Evolutionary conservation across 1,140 invertebrate genomes (phyloP).

Genomic region (Drosophila bipectinata): DNA sequence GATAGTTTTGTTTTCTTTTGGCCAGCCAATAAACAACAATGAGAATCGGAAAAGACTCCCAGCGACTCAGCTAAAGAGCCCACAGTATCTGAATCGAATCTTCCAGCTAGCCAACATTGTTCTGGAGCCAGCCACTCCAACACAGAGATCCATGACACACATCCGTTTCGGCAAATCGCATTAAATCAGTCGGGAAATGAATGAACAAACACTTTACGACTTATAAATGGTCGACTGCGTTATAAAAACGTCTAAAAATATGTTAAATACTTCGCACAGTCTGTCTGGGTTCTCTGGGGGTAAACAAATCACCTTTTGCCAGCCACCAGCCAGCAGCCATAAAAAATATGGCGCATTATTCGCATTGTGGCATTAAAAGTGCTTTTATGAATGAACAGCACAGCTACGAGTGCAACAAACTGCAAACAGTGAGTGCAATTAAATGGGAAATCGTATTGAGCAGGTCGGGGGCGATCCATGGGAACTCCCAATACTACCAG

Average conservation of each 20-base stretch:
- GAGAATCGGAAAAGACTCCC: slow-evolving; percentile 27
- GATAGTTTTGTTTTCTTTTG: slow-evolving; percentile 35
- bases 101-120: background rate
- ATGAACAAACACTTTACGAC: slow-evolving; percentile 44
- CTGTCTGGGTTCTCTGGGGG: background rate
- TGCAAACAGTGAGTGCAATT: slow-evolving; percentile 28
- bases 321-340: slow-evolving; percentile 19
- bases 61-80: slow-evolving; percentile 2
- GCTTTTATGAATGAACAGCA: slow-evolving; percentile 63
- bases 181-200: slow-evolving; percentile 1
- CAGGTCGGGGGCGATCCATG: slow-evolving; percentile 36
- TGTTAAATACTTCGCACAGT: slow-evolving; percentile 44
- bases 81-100: slow-evolving; percentile 4
- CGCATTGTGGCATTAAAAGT: slow-evolving; percentile 18
- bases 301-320: slow-evolving; percentile 38
- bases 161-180: slow-evolving; percentile 35
- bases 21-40: slow-evolving; percentile 41
- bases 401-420: slow-evolving; percentile 9
- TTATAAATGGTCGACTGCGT: slow-evolving; percentile 51
- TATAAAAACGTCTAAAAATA: slow-evolving; percentile 68
- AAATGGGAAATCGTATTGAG: slow-evolving; percentile 34
- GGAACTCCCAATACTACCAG: slow-evolving; percentile 10
- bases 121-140: background rate
- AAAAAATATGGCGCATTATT: slow-evolving; percentile 50
- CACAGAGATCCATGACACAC: slow-evolving; percentile 45